A percentile compares a stretch with the other conserved stretches of the same genome.
Conservation (phyloP, 2,888 invertebrate genomes). For the Willowsia nigromaculata region DNA sequence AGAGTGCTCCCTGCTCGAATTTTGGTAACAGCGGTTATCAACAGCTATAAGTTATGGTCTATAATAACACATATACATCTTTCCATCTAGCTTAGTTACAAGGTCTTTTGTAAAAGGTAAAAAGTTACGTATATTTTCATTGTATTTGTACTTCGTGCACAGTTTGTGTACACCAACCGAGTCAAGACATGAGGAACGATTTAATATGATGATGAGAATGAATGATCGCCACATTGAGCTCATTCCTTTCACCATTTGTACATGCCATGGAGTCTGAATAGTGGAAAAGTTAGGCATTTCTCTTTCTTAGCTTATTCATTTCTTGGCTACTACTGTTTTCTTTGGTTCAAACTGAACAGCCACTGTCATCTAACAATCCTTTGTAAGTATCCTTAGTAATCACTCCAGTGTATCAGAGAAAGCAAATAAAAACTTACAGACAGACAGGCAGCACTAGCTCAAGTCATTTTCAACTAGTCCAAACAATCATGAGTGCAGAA, state of each 20-base stretch:
- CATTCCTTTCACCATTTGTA: background rate
- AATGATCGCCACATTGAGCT: background rate
- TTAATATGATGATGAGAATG: background rate
- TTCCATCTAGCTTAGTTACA: no score
- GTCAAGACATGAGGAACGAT: background rate
- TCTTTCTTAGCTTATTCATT: background rate
- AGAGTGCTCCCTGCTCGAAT: background rate
- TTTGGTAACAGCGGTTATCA: background rate
- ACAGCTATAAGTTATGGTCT: background rate
- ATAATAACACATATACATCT: no score
- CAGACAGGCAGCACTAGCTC: no score
- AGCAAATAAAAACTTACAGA: no score
- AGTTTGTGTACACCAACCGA: background rate
- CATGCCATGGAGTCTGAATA: background rate
- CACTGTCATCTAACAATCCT: no score
- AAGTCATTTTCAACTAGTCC: no score
- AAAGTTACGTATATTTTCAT: background rate
- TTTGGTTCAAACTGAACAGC: no score
- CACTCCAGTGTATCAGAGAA: no score
- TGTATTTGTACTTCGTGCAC: background rate
- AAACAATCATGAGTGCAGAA: no score
- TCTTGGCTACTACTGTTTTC: no score
- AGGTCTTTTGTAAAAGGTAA: background rate
- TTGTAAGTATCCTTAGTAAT: no score
- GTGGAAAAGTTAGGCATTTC: background rate